Conservation (phyloP, 1,140 invertebrate species). For the Saccostrea cuccullata region DNA sequence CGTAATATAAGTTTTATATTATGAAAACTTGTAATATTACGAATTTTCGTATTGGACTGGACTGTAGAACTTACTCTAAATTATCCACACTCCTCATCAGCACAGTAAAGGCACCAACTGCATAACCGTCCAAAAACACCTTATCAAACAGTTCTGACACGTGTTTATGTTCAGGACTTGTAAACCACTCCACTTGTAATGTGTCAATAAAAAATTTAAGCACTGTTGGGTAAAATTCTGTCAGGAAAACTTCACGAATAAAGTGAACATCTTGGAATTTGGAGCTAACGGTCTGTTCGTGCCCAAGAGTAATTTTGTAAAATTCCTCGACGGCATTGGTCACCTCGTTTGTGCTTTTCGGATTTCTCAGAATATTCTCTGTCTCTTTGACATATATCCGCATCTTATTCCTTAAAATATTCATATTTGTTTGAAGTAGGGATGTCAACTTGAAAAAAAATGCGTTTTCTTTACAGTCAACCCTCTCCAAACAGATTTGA, state of each 20-base stretch:
- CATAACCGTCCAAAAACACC: not conserved
- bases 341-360: not conserved
- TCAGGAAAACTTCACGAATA: conserved; percentile 9
- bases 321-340: not conserved
- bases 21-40: too few relatives aligned
- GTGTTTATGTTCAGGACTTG: not conserved
- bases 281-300: not conserved
- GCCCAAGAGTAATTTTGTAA: not conserved
- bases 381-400: conserved; percentile 10
- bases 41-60: too few relatives aligned
- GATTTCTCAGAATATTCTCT: not conserved
- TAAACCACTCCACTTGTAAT: not conserved
- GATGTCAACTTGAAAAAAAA: too few relatives aligned
- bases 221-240: conserved; percentile 8
- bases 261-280: conserved; percentile 9
- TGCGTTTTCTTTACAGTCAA: too few relatives aligned
- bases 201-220: not conserved
- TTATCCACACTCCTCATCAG: not conserved
- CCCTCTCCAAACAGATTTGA: too few relatives aligned
- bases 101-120: not conserved
- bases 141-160: conserved; percentile 12
- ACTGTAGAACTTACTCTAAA: not conserved
- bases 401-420: conserved; percentile 13
- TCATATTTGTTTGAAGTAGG: not conserved
- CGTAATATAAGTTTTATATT: too few relatives aligned